These are phyloP conservation scores for Caloenas nicobarica DNA, from an alignment of 2,113 vertebrate genomes.

Conservation along the genomic window DNA sequence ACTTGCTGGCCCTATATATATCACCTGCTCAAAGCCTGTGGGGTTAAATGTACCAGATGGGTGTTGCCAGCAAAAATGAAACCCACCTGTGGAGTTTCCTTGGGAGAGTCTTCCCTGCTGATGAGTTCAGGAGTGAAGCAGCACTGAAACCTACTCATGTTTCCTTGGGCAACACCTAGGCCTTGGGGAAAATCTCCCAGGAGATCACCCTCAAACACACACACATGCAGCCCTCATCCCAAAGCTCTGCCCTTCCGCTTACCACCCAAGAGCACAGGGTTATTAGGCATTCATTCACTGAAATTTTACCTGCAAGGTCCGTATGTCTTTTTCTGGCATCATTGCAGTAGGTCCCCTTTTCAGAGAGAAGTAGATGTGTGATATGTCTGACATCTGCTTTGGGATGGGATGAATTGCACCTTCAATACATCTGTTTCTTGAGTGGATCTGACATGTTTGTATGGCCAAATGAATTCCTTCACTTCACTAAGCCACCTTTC, in stretches of 20 bases:
- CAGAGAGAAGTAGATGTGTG: background rate
- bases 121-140: background rate
- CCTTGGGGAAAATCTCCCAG: conserved; percentile 44
- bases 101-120: background rate
- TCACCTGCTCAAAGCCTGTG: background rate
- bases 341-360: background rate
- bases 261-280: background rate
- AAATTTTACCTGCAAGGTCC: background rate
- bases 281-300: background rate
- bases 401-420: background rate
- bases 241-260: conserved; percentile 1
- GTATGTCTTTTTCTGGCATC: background rate
- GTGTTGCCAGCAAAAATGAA: conserved; percentile 16
- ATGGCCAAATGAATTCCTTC: background rate
- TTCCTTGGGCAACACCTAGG: conserved; percentile 43
- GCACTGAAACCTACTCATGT: conserved; percentile 30
- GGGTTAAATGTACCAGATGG: fast-evolving
- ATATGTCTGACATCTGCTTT: background rate
- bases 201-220: conserved; percentile 36
- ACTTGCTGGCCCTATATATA: background rate
- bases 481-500: background rate
- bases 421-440: background rate
- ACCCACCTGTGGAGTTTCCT: conserved; percentile 7
- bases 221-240: background rate
- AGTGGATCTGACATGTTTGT: background rate